These are phyloP conservation scores for Drosophila ambigua DNA, from an alignment of 1,140 invertebrate genomes.

Conservation along the genomic window DNA sequence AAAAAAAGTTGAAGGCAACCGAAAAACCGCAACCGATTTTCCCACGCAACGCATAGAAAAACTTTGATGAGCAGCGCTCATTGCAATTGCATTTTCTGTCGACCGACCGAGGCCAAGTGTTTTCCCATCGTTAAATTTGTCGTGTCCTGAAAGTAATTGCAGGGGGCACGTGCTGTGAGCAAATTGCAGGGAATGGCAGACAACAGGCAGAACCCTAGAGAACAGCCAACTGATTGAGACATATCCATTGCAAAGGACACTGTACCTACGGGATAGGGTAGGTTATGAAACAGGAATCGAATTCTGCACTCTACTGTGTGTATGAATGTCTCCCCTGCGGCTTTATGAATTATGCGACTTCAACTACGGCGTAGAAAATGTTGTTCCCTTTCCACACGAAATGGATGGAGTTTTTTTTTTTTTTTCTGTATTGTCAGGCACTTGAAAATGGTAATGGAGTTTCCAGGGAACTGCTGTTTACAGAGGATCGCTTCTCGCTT, in stretches of 20 bases:
- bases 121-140: conserved; percentile 72
- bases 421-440: conserved; percentile 39
- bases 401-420: conserved; percentile 26
- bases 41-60: conserved; percentile 46
- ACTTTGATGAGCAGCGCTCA: conserved; percentile 34
- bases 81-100: conserved; percentile 53
- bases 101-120: conserved; percentile 16
- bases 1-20: conserved; percentile 17
- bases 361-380: conserved; percentile 60
- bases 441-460: conserved; percentile 59
- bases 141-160: conserved; percentile 62
- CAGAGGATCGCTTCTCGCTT: conserved; percentile 32
- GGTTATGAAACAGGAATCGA: conserved; percentile 41
- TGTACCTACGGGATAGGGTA: conserved; percentile 31
- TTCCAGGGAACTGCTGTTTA: conserved; percentile 47
- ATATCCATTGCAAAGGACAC: conserved; percentile 54
- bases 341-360: conserved; percentile 55
- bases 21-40: conserved; percentile 58
- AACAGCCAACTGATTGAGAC: conserved; percentile 55
- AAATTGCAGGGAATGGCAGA: conserved; percentile 46
- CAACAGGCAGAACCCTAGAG: conserved; percentile 1
- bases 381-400: conserved; percentile 23
- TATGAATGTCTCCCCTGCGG: conserved; percentile 50
- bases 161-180: conserved; percentile 68
- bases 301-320: background rate